phyloP scores from a whole-genome alignment of 2,113 vertebrate genomes.

The Jaculus jaculus region DNA sequence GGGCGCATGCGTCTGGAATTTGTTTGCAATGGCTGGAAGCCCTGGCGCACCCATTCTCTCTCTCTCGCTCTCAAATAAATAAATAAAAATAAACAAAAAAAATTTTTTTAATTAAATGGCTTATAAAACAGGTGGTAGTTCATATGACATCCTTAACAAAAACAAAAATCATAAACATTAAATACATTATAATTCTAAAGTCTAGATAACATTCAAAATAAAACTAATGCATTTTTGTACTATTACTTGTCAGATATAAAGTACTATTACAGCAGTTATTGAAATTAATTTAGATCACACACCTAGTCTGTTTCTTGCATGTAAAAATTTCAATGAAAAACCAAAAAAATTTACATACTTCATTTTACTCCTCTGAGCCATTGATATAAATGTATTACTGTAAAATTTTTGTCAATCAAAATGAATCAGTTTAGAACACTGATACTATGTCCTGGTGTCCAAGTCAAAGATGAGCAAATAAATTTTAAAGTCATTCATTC shows the following conservation, averaged over 20 bases:
- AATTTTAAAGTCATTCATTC: conserved; percentile 30
- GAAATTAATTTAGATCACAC: conserved; percentile 6
- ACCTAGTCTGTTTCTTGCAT: background rate
- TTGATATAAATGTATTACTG: background rate
- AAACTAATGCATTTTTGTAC: conserved; percentile 24
- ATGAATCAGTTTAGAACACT: conserved; percentile 27
- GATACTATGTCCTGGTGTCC: background rate
- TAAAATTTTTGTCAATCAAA: conserved; percentile 13
- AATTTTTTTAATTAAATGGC: too few relatives aligned
- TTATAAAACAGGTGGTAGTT: conserved; percentile 42
- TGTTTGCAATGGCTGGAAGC: too few relatives aligned
- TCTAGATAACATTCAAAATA: conserved; percentile 39
- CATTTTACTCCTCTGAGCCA: background rate
- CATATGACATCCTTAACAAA: conserved; percentile 11
- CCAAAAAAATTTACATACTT: conserved; percentile 21
- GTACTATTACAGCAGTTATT: background rate
- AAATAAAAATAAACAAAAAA: too few relatives aligned
- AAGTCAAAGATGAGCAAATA: background rate
- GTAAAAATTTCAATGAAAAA: conserved; percentile 39
- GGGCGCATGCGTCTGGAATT: too few relatives aligned
- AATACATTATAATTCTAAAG: background rate
- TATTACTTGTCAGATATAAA: background rate
- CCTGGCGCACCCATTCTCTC: too few relatives aligned
- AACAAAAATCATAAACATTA: conserved; percentile 32
- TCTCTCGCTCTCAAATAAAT: too few relatives aligned